A percentile compares a stretch with the other conserved stretches of the same genome.
These are phyloP conservation scores for Acrobasis repandana DNA, from an alignment of 2,888 invertebrate genomes.

Conservation along the genomic window DNA sequence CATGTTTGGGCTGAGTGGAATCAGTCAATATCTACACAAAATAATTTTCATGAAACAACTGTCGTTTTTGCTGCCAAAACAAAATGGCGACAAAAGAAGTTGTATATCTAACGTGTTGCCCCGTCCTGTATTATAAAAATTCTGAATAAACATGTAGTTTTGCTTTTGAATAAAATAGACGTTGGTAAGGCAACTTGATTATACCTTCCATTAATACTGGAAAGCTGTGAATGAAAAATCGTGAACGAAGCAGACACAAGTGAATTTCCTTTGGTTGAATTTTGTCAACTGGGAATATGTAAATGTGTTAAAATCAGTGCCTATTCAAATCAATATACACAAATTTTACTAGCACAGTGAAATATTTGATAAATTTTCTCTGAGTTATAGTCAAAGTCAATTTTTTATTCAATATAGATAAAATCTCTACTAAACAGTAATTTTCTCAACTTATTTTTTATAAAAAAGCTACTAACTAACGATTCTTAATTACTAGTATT, in stretches of 20 bases:
- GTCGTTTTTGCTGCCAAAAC: no score
- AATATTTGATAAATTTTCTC: slow-evolving; percentile 5
- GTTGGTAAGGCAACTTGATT: not conserved
- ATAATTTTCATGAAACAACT: no score
- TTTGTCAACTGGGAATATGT: slow-evolving; percentile 14
- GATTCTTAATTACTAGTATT: no score
- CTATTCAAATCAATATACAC: slow-evolving; percentile 12
- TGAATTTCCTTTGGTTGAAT: slow-evolving; percentile 5
- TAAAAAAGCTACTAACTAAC: no score
- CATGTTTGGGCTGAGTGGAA: no score
- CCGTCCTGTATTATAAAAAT: no score
- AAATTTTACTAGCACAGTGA: slow-evolving; percentile 4
- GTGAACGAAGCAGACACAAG: slow-evolving; percentile 16
- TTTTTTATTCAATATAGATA: not conserved
- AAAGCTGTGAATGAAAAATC: slow-evolving; percentile 8
- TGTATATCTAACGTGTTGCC: no score
- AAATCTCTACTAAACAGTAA: not conserved
- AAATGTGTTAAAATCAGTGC: slow-evolving; percentile 17
- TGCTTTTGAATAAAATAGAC: no score
- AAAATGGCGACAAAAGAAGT: no score
- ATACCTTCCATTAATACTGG: not conserved
- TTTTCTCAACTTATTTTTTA: not conserved
- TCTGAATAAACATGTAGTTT: no score
- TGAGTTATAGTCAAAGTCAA: not conserved
- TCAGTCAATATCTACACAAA: no score